Evolutionary conservation across 2,113 vertebrate genomes (phyloP).

Genomic region (Lipotes vexillifer): DNA sequence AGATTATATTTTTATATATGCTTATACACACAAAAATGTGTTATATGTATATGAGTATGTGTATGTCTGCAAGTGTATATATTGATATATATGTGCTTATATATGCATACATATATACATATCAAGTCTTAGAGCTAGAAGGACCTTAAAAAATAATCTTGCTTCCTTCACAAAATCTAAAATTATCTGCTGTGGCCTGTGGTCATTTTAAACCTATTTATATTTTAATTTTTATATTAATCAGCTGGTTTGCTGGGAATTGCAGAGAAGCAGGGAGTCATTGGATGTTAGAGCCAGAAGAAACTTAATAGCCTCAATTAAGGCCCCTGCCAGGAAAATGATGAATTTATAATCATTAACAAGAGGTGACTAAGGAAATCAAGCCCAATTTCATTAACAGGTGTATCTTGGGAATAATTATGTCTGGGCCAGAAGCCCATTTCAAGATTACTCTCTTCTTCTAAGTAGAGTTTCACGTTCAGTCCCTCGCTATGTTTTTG

Average conservation of each 20-base stretch:
- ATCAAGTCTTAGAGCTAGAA: neutral
- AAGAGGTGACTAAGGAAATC: conserved; percentile 49
- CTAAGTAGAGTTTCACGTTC: neutral
- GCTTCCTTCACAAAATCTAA: neutral
- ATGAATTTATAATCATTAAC: conserved; percentile 59
- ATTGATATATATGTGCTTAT: neutral
- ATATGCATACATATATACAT: neutral
- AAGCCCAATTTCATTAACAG: conserved; percentile 51
- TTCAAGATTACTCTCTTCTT: conserved; percentile 12
- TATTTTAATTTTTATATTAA: conserved; percentile 39
- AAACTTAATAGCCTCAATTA: neutral
- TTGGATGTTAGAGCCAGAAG: neutral
- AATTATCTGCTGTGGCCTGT: neutral
- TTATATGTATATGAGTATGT: neutral
- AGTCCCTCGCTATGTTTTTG: neutral
- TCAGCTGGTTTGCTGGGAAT: neutral
- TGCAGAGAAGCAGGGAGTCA: neutral
- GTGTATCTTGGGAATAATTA: conserved; percentile 51
- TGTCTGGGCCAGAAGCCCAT: conserved; percentile 41
- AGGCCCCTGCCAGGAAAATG: conserved; percentile 45
- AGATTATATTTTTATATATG: neutral
- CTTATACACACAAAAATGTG: neutral
- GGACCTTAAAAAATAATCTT: neutral
- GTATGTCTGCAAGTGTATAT: neutral
- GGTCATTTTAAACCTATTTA: conserved; percentile 23